Base-by-base conservation (phyloP, 2,113 vertebrate genomes). In the Geococcyx californianus region DNA sequence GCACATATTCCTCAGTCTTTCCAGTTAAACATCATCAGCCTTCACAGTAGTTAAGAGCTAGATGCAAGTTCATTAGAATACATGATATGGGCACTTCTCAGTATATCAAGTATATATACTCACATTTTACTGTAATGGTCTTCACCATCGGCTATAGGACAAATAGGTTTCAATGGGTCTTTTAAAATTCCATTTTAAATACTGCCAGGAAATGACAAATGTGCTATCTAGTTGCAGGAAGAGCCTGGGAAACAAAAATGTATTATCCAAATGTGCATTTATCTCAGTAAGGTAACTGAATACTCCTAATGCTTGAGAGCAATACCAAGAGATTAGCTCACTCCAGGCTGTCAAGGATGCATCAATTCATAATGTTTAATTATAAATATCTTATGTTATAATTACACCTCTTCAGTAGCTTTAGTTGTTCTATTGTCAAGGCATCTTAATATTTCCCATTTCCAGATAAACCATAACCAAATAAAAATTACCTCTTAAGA, bases 341-440 rank as follows among this genome's bases (percentile, higher is more conserved):
- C 29, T 70, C 60, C 56, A 91, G 45, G 55, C 69, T 90, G 70
- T 66, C 74, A 79, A 81, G 76, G 67, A 42, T 55, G 73, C 80
- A 67, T 84, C 77, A 55, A 23, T 87, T 87, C 51, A 58, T 42
- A 78, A 73, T 54, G 55, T 87, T 80, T 77, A 95, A 95, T 84
- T 94, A 90, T 59, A 92, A 83, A 78, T 84, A 79, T 87, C 52
- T 84, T 77, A 34, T 38, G 75, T 68, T 92, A 74, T 90, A 97
- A 96, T 94, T 92, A 80, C 38, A 95, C 44, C 60, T 80, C 1
- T 0, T 82, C 76, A 74, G 64, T 60, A 77, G 38, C 74, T 93
- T 80, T 76, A 59, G 52, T 88, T 84, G 31, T 89, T 90, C 70
- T 52, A 34, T 84, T 87, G 62, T 90, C 59, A 80, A 87, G 63